Evolutionary conservation across 1,140 invertebrate species (phyloP).

Genomic region (Thaumetopoea pityocampa): DNA sequence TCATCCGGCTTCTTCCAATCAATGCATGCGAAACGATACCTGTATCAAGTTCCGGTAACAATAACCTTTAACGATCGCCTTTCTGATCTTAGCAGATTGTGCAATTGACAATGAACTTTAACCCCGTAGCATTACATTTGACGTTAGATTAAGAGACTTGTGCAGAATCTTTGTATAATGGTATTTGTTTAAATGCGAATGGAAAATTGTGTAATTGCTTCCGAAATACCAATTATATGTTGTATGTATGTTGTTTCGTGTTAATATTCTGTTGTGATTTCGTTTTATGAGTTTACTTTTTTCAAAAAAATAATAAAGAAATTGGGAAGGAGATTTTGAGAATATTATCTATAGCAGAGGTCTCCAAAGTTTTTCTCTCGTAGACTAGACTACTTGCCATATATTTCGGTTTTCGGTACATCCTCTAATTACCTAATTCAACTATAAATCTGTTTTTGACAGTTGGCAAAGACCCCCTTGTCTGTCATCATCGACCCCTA

Average conservation of each 20-base stretch:
- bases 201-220: constrained; percentile 20
- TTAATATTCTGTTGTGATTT: background rate
- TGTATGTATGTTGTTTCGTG: background rate
- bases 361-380: too few species aligned
- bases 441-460: too few species aligned
- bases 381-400: too few species aligned
- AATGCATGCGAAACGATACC: constrained; percentile 10
- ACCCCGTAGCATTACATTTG: background rate
- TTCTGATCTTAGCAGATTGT: background rate
- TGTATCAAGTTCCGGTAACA: constrained; percentile 8
- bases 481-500: too few species aligned
- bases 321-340: too few species aligned
- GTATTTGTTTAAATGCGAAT: constrained; percentile 16
- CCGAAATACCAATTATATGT: constrained; percentile 20
- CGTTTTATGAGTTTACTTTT: background rate
- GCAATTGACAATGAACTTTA: constrained; percentile 1
- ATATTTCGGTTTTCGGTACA: too few species aligned
- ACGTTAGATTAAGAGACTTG: background rate
- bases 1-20: constrained; percentile 9
- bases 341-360: too few species aligned
- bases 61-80: constrained; percentile 8
- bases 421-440: too few species aligned
- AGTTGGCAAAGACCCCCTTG: too few species aligned
- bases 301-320: background rate
- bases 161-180: constrained; percentile 4